phyloP scores from a whole-genome alignment of 2,113 vertebrate genomes.

The Strix uralensis region DNA sequence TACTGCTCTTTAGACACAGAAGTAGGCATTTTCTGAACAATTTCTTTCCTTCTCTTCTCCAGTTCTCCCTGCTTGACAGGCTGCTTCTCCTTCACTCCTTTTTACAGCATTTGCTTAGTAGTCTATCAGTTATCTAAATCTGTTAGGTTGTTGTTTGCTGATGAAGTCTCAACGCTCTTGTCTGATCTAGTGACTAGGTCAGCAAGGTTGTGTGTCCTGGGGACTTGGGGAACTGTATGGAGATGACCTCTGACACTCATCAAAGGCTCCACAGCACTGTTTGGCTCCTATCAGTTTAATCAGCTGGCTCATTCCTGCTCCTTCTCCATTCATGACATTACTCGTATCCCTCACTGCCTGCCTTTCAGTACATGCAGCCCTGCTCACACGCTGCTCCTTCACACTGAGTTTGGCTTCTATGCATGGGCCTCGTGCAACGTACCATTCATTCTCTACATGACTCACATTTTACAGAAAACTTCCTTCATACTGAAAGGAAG shows the following conservation, averaged over 20 bases:
- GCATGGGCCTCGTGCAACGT: neutral
- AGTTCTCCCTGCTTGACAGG: neutral
- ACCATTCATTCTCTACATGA: neutral
- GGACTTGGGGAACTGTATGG: constrained; percentile 16
- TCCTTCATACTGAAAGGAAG: neutral
- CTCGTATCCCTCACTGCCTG: neutral
- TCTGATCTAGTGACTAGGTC: constrained; percentile 54
- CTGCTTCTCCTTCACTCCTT: neutral
- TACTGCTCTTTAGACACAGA: neutral
- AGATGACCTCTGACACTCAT: constrained; percentile 64
- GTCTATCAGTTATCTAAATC: neutral
- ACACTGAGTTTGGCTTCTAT: neutral
- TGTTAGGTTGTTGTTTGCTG: constrained; percentile 27
- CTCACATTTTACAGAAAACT: neutral
- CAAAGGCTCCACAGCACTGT: constrained; percentile 35
- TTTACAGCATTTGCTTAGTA: neutral
- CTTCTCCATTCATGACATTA: neutral
- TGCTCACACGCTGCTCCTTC: neutral
- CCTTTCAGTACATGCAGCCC: neutral
- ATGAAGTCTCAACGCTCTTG: constrained; percentile 29
- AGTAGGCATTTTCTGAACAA: neutral
- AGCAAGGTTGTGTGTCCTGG: constrained; percentile 18
- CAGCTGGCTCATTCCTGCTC: constrained; percentile 31
- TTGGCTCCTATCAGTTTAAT: constrained; percentile 56
- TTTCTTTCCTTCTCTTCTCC: neutral